Evolutionary conservation across 2,113 vertebrate species (phyloP), one percentile per base, ranked within the genome.

Genomic region (Mustelus asterias): DNA sequence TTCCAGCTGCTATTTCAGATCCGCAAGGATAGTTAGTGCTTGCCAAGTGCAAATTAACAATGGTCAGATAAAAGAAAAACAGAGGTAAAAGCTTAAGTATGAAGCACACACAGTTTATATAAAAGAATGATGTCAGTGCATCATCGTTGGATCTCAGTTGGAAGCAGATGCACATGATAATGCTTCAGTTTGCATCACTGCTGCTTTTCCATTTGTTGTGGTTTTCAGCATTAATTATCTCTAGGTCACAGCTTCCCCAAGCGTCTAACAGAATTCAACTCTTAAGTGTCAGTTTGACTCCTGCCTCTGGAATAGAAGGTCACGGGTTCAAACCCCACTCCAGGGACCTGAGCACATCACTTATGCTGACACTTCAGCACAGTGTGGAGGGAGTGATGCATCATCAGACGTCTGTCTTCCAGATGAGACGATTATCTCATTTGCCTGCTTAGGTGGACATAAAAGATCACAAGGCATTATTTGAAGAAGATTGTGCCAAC

Each of bases 381-480:
- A 65, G 60, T 65, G 63, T 33, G 22, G 89, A 93, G 58, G 89
- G 60, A 37, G 6, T 37, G 60, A 65, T 65, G 60, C 60, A 65
- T 65, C 63, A 93, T 93, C 89, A 65, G 89, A 67, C n/a, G 60
- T 37, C 89, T 93, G 89, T 67, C 89, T 93, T 93, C 89, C 89
- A n/a, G 89, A 65, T 67, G 60, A 93, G 89, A 65, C 89, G 48
- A 93, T 93, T 93, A 93, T 67, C 89, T 93, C 60, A 63, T 65
- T n/a, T 93, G 89, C 33, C 89, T 65, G 88, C 18, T 93, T 65
- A 93, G n/a, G 89, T 93, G n/a, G 33, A 67, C 18, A 37, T 67
- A 65, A 93, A 63, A 93, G 33, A 93, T 93, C 89, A 93, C 89
- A 18, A 65, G 89, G 89, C 89, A 65, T 58, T 92, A 37, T 65